Base-by-base conservation (phyloP, 2,888 invertebrate genomes). In the Diadromus collaris region DNA sequence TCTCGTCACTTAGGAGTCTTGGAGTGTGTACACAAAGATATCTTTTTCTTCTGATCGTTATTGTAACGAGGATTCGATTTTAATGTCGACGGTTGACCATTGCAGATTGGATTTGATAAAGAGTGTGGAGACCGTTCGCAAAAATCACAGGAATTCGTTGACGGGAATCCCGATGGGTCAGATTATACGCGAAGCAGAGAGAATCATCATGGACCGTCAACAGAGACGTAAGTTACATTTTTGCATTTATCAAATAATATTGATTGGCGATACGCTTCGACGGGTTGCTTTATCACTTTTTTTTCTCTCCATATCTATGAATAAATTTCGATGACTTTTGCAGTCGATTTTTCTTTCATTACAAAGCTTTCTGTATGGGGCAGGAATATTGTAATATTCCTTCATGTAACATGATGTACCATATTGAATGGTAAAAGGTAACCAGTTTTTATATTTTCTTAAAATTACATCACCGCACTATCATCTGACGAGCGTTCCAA, bases 71-170 rank as follows among this genome's bases (percentile, higher is more conserved):
- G 32, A 41, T 63, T 10, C 2, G 2, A 16, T n/a, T 41, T 24
- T 9, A 24, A 5, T n/a, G 9, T 58, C 32, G 9, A 21, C 44
- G 13, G 46, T 9, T 56, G 13, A 46, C 48, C 51, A 69, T 72
- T 81, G 32, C 64, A 86, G 86, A 75, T 61, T 77, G 13, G 87
- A 88, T 79, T 75, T 88, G 29, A 27, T 87, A 27, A 83, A 85
- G 38, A 80, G 83, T 60, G 64, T 88, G 61, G 29, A 78, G 2
- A 76, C 74, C 32, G 82, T 88, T 27, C 86, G 86, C 7, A 79
- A 79, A 51, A 80, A 76, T 6, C 83, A 85, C 70, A 85, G 85
- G 21, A 81, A 85, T 58, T 80, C 85, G 9, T 68, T 88, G 51
- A 70, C 83, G 24, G 84, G 85, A 46, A 5, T 84, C 6, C 24